A percentile compares a stretch with the other conserved stretches of the same genome.
Conservation (phyloP, 2,888 invertebrate species). For the Acanthococcus lagerstroemiae region DNA sequence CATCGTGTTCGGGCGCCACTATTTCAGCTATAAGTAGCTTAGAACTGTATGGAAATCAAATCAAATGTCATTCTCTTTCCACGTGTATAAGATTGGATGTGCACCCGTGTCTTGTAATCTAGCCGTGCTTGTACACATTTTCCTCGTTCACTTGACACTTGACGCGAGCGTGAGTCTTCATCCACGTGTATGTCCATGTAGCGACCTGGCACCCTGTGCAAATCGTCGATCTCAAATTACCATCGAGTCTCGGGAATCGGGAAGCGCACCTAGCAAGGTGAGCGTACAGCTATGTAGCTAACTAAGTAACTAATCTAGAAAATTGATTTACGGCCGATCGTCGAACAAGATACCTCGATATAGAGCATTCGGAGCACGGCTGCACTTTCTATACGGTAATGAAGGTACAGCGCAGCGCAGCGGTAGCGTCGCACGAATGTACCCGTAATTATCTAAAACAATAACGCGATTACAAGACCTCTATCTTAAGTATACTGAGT, state of each 20-base stretch:
- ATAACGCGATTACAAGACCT: slow-evolving; percentile 9
- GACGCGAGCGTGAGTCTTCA: too few relatives aligned
- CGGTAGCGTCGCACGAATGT: background rate
- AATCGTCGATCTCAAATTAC: background rate
- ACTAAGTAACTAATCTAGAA: background rate
- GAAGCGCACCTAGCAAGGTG: background rate
- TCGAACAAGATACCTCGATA: background rate
- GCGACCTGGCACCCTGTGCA: background rate
- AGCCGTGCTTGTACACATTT: too few relatives aligned
- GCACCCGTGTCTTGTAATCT: too few relatives aligned
- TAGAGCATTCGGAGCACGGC: background rate
- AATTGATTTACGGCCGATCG: background rate
- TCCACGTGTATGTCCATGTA: background rate
- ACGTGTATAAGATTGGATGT: too few relatives aligned
- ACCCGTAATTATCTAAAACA: slow-evolving; percentile 16
- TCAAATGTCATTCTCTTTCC: too few relatives aligned
- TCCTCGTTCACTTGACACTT: too few relatives aligned
- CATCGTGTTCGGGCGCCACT: too few relatives aligned
- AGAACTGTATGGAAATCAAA: too few relatives aligned
- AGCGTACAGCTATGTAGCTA: too few relatives aligned
- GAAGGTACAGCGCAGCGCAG: background rate
- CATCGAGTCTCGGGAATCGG: background rate
- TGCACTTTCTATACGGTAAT: background rate
- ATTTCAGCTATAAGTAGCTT: too few relatives aligned
- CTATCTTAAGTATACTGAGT: background rate